These are phyloP conservation scores for Agriopis marginaria DNA, from an alignment of 2,888 invertebrate genomes.

Conservation along the genomic window DNA sequence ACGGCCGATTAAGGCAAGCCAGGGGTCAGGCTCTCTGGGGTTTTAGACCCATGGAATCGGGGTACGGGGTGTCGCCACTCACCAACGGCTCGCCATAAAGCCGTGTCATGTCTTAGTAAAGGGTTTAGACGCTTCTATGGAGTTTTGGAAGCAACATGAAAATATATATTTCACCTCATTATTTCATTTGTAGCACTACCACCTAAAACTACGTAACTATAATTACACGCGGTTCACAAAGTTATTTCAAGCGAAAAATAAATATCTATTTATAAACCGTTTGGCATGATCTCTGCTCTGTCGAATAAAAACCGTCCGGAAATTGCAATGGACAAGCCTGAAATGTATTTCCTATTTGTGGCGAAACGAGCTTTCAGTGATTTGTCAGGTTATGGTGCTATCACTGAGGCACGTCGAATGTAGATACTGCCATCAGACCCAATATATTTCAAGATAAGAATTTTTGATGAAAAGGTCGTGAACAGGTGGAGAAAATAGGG, in stretches of 20 bases:
- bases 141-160: no score
- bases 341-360: slow-evolving; percentile 21
- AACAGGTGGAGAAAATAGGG: slow-evolving; percentile 37
- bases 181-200: no score
- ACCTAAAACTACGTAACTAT: no score
- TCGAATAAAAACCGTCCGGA: slow-evolving; percentile 13
- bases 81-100: no score
- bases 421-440: slow-evolving; percentile 4
- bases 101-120: no score
- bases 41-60: no score
- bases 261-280: neutral
- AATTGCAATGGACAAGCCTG: slow-evolving; percentile 13
- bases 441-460: slow-evolving; percentile 6
- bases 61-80: no score
- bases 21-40: no score
- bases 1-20: no score
- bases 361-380: slow-evolving; percentile 2
- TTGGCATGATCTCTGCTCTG: slow-evolving; percentile 1
- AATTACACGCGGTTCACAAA: neutral
- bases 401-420: neutral
- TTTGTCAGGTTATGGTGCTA: slow-evolving; percentile 4
- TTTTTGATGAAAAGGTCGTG: slow-evolving; percentile 11
- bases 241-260: neutral
- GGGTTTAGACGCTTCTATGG: no score
- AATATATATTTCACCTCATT: no score